Evolutionary conservation across 2,888 invertebrate genomes (phyloP), one percentile per base, ranked within the genome.

Genomic region (Thera obeliscata): DNA sequence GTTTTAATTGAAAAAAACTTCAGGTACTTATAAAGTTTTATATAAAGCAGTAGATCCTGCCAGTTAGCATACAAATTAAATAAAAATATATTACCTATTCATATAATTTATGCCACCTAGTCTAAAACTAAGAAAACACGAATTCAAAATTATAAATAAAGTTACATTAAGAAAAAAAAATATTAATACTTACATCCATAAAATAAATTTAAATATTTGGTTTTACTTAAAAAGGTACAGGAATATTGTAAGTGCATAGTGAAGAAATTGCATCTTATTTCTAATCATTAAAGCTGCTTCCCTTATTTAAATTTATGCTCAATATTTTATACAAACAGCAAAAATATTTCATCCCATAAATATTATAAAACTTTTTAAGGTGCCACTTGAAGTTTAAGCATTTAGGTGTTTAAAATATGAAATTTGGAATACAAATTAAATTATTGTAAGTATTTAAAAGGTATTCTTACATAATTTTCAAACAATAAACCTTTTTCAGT

Each of bases 281-380:
- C 83, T 86, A 87, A 79, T 77, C 72, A 73, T 87, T 89, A 89
- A 87, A 89, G 86, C 87, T 88, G 84, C 82, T 78, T 72, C 74
- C 83, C 83, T 83, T 86, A 83, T 71, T 81, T 78, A 80, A 81
- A 77, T 81, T 22, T 22, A 84, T 78, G 82, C 86, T 87, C 87
- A 87, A 81, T 86, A 86, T 86, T 74, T 46, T 78, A 77, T 80
- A 89, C 87, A 89, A 88, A 87, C 87, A 81, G 88, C 87, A 85
- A 86, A 71, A 84, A 87, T 90, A 89, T 89, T 89, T 89, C 89
- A 88, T 86, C 83, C 82, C 77, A 73, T 79, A 76, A 72, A 78
- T 73, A 70, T 71, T 70, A 70, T 71, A 57, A 50, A 62, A 55
- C 62, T 52, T 63, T 56, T 56, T 59, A 50, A 69, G 62, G 69